phyloP scores from a whole-genome alignment of 2,888 invertebrate species.

The Elgonia sp. region DNA sequence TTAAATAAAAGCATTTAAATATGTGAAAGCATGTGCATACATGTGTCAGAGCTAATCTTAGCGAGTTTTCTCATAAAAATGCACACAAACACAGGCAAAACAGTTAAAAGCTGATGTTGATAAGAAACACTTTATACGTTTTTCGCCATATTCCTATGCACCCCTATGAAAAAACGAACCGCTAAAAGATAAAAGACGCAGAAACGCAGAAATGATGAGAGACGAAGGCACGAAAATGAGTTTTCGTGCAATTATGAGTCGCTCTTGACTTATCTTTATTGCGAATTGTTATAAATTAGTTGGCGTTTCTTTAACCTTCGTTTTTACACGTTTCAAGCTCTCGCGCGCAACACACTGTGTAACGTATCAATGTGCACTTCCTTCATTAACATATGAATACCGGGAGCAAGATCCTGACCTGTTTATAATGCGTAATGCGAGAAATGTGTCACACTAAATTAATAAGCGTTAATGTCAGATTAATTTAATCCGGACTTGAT shows the following conservation, averaged over 20 bases:
- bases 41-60: conserved; percentile 37
- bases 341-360: conserved; percentile 11
- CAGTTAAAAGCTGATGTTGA: conserved; percentile 49
- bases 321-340: conserved; percentile 28
- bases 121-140: conserved; percentile 56
- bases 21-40: conserved; percentile 6
- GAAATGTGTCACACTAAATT: conserved; percentile 37
- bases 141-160: neutral
- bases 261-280: conserved; percentile 69
- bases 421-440: conserved; percentile 26
- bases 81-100: conserved; percentile 5
- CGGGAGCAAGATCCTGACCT: conserved; percentile 22
- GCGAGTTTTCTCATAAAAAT: conserved; percentile 32
- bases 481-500: conserved; percentile 6
- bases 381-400: conserved; percentile 55
- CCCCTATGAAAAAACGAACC: neutral
- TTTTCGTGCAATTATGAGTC: conserved; percentile 71
- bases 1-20: too few species aligned
- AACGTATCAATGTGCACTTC: conserved; percentile 46
- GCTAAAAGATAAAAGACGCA: conserved; percentile 15
- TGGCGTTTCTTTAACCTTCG: conserved; percentile 22
- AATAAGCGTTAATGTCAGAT: conserved; percentile 34
- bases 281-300: conserved; percentile 70
- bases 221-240: conserved; percentile 62
- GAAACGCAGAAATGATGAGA: conserved; percentile 50